Percentiles rank a stretch among this genome's conserved stretches.
phyloP scores from a whole-genome alignment of 2,113 vertebrate species.

The Pseudolaguvia tuberculata region DNA sequence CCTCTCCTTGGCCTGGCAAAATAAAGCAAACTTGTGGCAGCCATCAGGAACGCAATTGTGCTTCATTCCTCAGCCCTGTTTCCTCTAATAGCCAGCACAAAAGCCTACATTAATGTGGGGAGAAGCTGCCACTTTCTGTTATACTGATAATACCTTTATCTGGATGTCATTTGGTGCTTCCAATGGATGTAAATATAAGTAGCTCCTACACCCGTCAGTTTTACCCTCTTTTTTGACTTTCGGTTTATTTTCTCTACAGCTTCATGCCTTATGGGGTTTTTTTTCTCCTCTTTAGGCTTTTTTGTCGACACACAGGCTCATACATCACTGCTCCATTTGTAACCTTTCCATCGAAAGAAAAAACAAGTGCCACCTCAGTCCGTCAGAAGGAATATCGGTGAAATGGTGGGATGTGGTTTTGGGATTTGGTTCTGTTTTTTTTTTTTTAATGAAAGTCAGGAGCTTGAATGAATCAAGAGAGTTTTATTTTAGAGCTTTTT shows the following conservation, averaged over 20 bases:
- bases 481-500: constrained; percentile 67
- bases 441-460: background rate
- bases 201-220: constrained; percentile 41
- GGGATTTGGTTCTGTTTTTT: background rate
- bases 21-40: constrained; percentile 49
- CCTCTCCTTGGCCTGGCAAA: constrained; percentile 27
- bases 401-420: constrained; percentile 9
- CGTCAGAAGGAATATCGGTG: constrained; percentile 44
- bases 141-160: constrained; percentile 61
- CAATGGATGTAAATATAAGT: constrained; percentile 60
- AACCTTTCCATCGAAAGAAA: constrained; percentile 51
- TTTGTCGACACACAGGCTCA: constrained; percentile 9
- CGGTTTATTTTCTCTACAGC: constrained; percentile 39
- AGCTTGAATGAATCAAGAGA: constrained; percentile 21
- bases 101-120: constrained; percentile 66
- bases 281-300: constrained; percentile 43
- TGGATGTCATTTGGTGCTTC: constrained; percentile 59
- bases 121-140: constrained; percentile 62
- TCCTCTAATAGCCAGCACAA: constrained; percentile 60
- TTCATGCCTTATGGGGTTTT: constrained; percentile 34
- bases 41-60: constrained; percentile 48
- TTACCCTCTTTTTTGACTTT: constrained; percentile 37
- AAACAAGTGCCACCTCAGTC: constrained; percentile 61
- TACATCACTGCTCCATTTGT: constrained; percentile 46
- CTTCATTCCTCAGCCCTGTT: constrained; percentile 51